These are phyloP conservation scores for Portunus trituberculatus DNA, from an alignment of 1,140 invertebrate genomes.

Conservation along the genomic window DNA sequence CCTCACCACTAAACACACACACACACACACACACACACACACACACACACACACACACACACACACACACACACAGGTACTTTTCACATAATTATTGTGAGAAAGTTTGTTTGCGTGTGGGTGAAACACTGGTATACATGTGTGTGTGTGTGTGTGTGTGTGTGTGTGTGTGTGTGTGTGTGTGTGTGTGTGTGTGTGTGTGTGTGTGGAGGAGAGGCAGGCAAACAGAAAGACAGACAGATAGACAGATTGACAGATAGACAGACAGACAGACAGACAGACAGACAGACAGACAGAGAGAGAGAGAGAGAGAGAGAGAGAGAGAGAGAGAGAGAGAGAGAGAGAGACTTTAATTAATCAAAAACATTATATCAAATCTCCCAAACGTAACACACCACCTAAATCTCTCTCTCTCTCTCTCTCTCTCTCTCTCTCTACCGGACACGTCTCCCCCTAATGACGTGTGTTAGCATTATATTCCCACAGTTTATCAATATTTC, in stretches of 20 bases:
- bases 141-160: not conserved
- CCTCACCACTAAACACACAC: not conserved
- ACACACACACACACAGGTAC: not conserved
- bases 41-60: conserved; percentile 9
- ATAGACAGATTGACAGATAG: not conserved
- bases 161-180: conserved; percentile 6
- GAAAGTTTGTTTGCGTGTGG: not conserved
- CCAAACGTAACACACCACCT: too few species aligned
- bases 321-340: too few species aligned
- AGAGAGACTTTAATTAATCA: too few species aligned
- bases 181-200: conserved; percentile 1
- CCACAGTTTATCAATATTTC: too few species aligned
- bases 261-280: not conserved
- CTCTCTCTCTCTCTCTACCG: too few species aligned
- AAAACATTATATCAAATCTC: too few species aligned
- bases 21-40: not conserved
- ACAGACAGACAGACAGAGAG: not conserved
- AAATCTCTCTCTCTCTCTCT: too few species aligned
- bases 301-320: too few species aligned
- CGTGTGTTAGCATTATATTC: too few species aligned
- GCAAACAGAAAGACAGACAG: not conserved
- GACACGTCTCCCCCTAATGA: too few species aligned
- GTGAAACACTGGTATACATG: not conserved
- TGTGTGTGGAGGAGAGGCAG: not conserved
- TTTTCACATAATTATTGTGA: not conserved